phyloP scores from a whole-genome alignment of 1,140 invertebrate species.

The Cherax quadricarinatus region DNA sequence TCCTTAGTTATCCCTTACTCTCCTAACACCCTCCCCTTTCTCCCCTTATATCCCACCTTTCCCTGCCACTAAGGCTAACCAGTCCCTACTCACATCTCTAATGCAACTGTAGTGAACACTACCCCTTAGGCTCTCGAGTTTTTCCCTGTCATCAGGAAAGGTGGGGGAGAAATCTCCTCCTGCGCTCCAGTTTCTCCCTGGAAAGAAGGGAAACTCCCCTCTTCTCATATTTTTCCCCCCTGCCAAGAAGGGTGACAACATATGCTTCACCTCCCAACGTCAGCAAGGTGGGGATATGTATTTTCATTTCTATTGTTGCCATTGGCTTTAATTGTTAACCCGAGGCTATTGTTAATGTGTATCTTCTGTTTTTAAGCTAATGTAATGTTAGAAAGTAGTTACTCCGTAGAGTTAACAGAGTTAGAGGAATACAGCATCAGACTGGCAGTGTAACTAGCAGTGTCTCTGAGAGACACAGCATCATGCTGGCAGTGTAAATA shows the following conservation, averaged over 20 bases:
- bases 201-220: background rate
- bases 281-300: background rate
- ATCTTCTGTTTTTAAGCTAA: too few species aligned
- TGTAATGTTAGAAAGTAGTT: too few species aligned
- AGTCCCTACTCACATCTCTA: background rate
- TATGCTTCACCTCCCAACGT: background rate
- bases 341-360: too few species aligned
- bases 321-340: too few species aligned
- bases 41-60: background rate
- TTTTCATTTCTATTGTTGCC: too few species aligned
- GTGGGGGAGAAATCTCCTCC: background rate
- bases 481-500: too few species aligned
- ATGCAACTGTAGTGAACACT: background rate
- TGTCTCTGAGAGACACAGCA: too few species aligned
- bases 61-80: background rate
- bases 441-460: too few species aligned
- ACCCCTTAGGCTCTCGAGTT: background rate
- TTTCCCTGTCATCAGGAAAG: background rate
- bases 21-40: too few species aligned
- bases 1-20: too few species aligned
- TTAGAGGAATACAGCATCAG: too few species aligned
- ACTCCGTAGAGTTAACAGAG: too few species aligned
- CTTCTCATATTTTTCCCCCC: background rate
- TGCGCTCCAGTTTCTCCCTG: background rate
- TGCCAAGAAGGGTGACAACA: background rate